Base-by-base conservation (phyloP, 2,797 vertebrate genomes). In the Threskiornis aethiopicus region DNA sequence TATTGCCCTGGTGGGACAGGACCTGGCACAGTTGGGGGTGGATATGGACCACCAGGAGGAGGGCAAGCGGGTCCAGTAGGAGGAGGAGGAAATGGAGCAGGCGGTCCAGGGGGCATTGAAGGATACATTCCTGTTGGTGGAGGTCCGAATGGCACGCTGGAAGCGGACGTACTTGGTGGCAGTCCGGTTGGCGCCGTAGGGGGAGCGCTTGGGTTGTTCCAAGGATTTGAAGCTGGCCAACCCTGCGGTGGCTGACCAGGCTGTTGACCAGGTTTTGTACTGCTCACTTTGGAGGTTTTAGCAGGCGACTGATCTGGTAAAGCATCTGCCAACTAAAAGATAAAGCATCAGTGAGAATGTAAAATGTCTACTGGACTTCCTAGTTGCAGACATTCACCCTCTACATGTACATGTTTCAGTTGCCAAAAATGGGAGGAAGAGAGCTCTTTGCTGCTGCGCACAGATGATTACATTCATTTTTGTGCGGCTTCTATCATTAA, bases 311-410 rank as follows among this genome's bases (percentile, higher is more conserved):
- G 98, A 35, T 99, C 99, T 57, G 97, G 98, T 94, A 99, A 98
- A 42, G 99, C 99, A 97, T 99, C 99, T 91, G 98, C 91, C 98
- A 99, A 98, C 99, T 99, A 86, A 75, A 98, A 94, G 18, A 93
- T 22, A 96, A 93, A 97, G 96, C 18, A 42, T 1, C 4, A 9
- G 59, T 73, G 81, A 97, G 95, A 78, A 37, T 0, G 31, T 17
- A 65, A 71, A 11, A 29, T 0, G 37, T 16, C 46, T 9, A 4
- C 28, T 1, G 65, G 70, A 16, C 17, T 6, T 3, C 2, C 17
- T 5, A 4, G 72, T 13, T 20, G 54, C 69, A 75, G 67, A 42
- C 69, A 46, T 51, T 78, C 73, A 82, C 83, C 80, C 28, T 9
- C 35, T 28, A 47, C 14, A 3, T 2, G 31, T 16, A 26, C 2